Conservation (phyloP, 2,888 invertebrate species). For the Diaperis boleti region DNA sequence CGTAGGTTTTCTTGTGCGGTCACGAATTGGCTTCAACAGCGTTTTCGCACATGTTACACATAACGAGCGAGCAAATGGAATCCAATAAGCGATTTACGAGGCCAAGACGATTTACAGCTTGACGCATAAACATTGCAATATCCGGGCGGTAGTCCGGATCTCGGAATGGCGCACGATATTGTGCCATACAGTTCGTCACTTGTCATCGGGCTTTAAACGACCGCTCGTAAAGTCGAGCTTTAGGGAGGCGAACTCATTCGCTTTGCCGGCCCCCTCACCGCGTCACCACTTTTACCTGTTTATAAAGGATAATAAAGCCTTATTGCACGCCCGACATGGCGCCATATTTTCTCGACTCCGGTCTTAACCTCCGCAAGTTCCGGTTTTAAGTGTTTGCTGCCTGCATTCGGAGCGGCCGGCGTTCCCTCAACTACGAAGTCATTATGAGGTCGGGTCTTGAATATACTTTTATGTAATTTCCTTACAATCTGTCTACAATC, state of each 20-base stretch:
- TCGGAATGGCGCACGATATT: slow-evolving; percentile 44
- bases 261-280: slow-evolving; percentile 49
- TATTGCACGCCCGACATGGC: slow-evolving; percentile 61
- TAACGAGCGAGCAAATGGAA: slow-evolving; percentile 47
- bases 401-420: no score
- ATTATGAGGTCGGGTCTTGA: slow-evolving; percentile 31
- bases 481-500: neutral
- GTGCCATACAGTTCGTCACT: slow-evolving; percentile 52
- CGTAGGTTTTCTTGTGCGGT: slow-evolving; percentile 27
- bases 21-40: slow-evolving; percentile 28
- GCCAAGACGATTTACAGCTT: slow-evolving; percentile 49
- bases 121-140: slow-evolving; percentile 51
- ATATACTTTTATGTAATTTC: neutral
- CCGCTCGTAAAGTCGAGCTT: slow-evolving; percentile 57
- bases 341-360: slow-evolving; percentile 61
- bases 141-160: slow-evolving; percentile 45
- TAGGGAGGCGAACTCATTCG: slow-evolving; percentile 53
- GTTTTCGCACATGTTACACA: slow-evolving; percentile 43
- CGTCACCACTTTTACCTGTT: slow-evolving; percentile 63
- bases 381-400: slow-evolving; percentile 53
- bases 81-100: slow-evolving; percentile 53
- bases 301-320: slow-evolving; percentile 66
- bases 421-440: slow-evolving; percentile 1
- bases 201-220: slow-evolving; percentile 57
- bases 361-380: slow-evolving; percentile 55